Conservation (phyloP, 1,140 invertebrate species). For the Ruditapes philippinarum region DNA sequence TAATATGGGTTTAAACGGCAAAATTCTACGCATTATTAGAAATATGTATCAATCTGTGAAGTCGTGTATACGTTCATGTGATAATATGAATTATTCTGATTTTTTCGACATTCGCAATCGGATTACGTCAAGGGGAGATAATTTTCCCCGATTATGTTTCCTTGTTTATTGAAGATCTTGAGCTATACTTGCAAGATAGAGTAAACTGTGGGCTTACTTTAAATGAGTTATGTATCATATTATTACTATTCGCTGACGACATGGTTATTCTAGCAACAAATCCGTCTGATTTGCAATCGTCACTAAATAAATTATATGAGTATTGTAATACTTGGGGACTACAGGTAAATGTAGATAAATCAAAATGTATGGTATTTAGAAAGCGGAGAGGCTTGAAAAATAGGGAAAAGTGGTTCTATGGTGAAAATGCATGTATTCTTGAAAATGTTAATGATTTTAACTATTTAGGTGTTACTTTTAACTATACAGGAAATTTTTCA, state of each 20-base stretch:
- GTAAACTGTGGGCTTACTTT: too few species aligned
- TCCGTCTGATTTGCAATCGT: not conserved
- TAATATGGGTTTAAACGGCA: not conserved
- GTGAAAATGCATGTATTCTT: not conserved
- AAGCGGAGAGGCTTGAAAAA: not conserved
- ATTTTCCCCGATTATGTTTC: too few species aligned
- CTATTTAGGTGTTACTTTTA: not conserved
- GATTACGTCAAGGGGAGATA: too few species aligned
- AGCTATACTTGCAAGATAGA: too few species aligned
- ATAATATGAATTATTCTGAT: too few species aligned
- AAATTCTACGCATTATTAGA: not conserved
- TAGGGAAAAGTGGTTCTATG: not conserved
- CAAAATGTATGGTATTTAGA: not conserved
- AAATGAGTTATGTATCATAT: too few species aligned
- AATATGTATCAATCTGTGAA: too few species aligned
- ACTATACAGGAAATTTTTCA: not conserved
- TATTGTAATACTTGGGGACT: conserved; percentile 6
- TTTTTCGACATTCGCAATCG: too few species aligned
- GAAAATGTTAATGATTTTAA: not conserved
- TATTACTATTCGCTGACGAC: too few species aligned
- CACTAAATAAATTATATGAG: not conserved
- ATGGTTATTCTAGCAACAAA: not conserved
- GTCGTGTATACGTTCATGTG: too few species aligned
- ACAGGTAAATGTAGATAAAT: not conserved
- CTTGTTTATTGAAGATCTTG: too few species aligned